Conservation (phyloP, 2,797 vertebrate genomes). For the Garrulus glandarius region DNA sequence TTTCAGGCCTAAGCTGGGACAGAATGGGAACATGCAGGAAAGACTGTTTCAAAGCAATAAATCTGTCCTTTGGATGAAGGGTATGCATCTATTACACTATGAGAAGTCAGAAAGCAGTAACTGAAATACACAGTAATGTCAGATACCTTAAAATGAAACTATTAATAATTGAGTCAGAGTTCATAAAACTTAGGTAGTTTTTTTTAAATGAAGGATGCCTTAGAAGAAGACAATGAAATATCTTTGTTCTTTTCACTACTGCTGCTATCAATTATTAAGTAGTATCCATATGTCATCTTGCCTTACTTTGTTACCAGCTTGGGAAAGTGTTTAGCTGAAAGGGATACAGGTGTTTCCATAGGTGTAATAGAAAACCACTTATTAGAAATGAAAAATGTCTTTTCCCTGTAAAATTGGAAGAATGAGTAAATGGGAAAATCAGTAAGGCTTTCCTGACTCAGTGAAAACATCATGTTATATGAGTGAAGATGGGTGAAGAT, state of each 20-base stretch:
- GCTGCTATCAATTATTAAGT: background rate
- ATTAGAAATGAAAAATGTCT: background rate
- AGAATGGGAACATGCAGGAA: background rate
- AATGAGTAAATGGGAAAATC: background rate
- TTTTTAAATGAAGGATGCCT: background rate
- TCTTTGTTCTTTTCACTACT: background rate
- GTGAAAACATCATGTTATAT: background rate
- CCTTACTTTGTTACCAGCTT: background rate
- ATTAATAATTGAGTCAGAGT: background rate
- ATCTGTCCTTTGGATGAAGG: background rate
- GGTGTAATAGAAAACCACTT: background rate
- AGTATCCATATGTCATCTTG: background rate
- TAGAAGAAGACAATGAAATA: background rate
- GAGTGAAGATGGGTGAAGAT: background rate
- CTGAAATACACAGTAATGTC: background rate
- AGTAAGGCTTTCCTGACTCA: background rate
- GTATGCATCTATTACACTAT: background rate
- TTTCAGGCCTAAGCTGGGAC: background rate
- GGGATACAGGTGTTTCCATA: background rate
- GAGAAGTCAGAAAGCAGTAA: background rate
- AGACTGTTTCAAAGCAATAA: background rate
- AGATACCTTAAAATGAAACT: background rate
- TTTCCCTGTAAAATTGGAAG: background rate
- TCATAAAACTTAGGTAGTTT: background rate
- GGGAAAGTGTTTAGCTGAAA: background rate